Conservation (phyloP, 1,140 invertebrate genomes). For the Pseudoatta argentina region DNA sequence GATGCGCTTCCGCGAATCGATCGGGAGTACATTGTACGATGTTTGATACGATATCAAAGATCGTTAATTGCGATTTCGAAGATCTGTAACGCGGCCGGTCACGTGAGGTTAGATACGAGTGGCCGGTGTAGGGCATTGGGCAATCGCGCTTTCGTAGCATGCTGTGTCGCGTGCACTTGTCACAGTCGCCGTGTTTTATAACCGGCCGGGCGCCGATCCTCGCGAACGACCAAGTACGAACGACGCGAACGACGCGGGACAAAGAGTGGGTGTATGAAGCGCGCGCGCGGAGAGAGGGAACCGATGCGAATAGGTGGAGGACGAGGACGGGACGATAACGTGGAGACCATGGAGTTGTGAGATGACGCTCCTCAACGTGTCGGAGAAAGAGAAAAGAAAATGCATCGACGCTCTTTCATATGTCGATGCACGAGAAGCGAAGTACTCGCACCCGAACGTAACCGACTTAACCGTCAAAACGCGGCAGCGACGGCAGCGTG, state of each 20-base stretch:
- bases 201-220: slow-evolving; percentile 42
- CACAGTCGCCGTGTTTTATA: slow-evolving; percentile 69
- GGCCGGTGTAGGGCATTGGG: too few relatives aligned
- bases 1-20: neutral
- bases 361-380: neutral
- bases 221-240: slow-evolving; percentile 35
- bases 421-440: neutral
- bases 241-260: slow-evolving; percentile 5
- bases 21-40: neutral
- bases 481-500: neutral
- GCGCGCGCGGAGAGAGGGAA: slow-evolving; percentile 50
- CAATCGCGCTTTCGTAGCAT: too few relatives aligned
- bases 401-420: neutral
- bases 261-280: slow-evolving; percentile 47
- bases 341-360: neutral
- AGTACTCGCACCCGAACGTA: too few relatives aligned
- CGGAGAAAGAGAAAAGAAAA: neutral
- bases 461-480: neutral
- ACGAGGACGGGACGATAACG: slow-evolving; percentile 13
- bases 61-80: neutral
- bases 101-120: too few relatives aligned
- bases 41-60: neutral
- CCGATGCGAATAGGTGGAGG: neutral
- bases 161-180: slow-evolving; percentile 52
- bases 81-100: neutral